Evolutionary conservation across 2,113 vertebrate species (phyloP).

Genomic region (Centropristis striata): DNA sequence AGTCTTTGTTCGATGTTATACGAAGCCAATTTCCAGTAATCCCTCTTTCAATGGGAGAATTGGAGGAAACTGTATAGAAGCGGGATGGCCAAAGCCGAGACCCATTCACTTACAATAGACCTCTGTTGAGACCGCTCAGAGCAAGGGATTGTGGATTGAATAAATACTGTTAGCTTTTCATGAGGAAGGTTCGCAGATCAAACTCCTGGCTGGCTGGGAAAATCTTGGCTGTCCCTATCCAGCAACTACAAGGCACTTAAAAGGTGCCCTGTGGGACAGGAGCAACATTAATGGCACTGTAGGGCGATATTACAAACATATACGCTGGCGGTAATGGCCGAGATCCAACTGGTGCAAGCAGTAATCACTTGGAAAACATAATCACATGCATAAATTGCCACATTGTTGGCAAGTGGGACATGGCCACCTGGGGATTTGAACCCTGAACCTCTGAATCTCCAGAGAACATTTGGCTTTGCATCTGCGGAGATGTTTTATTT

Average conservation of each 20-base stretch:
- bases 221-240: constrained; percentile 2
- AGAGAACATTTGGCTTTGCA: background rate
- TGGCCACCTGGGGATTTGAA: no score
- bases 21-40: constrained; percentile 77
- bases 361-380: no score
- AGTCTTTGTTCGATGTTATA: constrained; percentile 65
- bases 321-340: no score
- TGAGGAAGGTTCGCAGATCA: constrained; percentile 42
- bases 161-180: constrained; percentile 54
- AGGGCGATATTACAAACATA: background rate
- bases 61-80: constrained; percentile 52
- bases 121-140: constrained; percentile 50
- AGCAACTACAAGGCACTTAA: constrained; percentile 18
- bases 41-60: constrained; percentile 69
- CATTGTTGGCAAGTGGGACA: no score
- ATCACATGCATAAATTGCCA: no score
- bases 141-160: constrained; percentile 55
- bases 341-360: no score
- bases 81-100: constrained; percentile 62
- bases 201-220: constrained; percentile 17
- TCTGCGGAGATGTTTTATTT: background rate
- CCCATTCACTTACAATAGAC: constrained; percentile 64
- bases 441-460: no score
- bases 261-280: background rate
- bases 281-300: background rate